These are phyloP conservation scores for Cossypha caffra DNA, from an alignment of 2,797 vertebrate genomes.

Conservation along the genomic window DNA sequence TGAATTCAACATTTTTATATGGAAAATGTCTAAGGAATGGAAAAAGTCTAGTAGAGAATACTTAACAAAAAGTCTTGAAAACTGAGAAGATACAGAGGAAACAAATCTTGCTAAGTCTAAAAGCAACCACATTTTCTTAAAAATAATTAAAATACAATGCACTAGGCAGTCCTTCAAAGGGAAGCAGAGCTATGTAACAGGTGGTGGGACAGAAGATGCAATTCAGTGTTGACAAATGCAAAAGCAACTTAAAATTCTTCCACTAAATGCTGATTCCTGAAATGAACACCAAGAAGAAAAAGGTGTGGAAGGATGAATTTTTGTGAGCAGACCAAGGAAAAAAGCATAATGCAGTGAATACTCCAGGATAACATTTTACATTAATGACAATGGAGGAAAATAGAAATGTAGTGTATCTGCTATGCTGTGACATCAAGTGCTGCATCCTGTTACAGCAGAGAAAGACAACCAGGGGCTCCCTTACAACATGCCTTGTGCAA, in stretches of 20 bases:
- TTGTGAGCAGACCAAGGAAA: not conserved
- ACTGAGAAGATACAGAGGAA: not conserved
- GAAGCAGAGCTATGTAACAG: not conserved
- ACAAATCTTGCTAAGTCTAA: not conserved
- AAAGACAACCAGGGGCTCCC: not conserved
- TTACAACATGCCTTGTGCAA: accelerated
- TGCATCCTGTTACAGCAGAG: not conserved
- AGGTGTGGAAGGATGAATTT: not conserved
- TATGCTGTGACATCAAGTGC: not conserved
- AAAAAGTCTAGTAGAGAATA: not conserved
- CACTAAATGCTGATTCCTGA: not conserved
- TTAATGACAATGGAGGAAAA: not conserved
- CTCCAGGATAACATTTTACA: not conserved
- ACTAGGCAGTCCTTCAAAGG: not conserved
- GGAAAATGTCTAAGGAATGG: not conserved
- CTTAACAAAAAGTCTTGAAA: not conserved
- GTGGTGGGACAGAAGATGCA: not conserved
- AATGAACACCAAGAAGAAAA: not conserved
- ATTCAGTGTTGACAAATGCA: not conserved
- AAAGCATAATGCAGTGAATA: not conserved
- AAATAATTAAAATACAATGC: not conserved
- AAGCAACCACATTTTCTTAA: not conserved
- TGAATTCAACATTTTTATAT: not conserved
- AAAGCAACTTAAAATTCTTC: not conserved
- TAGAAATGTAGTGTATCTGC: not conserved